Evolutionary conservation across 2,113 vertebrate species (phyloP).

Genomic region (Brienomyrus longianalis): DNA sequence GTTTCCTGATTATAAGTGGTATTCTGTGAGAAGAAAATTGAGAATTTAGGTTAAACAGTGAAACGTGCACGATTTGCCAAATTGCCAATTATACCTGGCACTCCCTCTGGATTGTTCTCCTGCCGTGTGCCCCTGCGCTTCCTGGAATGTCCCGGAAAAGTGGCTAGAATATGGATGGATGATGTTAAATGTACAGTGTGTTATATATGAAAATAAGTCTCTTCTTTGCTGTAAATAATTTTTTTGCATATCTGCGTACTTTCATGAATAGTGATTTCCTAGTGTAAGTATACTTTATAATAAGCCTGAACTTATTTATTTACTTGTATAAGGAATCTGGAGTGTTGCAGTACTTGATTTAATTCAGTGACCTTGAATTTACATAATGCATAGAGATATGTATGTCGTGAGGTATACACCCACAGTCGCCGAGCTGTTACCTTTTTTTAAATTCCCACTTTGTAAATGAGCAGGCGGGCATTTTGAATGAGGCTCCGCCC

Average conservation of each 20-base stretch:
- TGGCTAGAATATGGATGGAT: not conserved
- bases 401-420: not conserved
- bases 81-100: not conserved
- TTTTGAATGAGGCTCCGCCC: not conserved
- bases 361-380: not conserved
- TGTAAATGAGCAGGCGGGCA: not conserved
- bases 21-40: not conserved
- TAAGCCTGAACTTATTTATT: not conserved
- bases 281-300: not conserved
- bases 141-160: not conserved
- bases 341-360: not conserved
- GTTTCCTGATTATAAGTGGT: not conserved
- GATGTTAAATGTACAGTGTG: not conserved
- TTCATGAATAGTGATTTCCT: not conserved
- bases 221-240: not conserved
- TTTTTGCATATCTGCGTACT: not conserved
- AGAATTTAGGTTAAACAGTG: not conserved
- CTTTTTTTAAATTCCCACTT: slow-evolving; percentile 11
- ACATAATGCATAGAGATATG: not conserved
- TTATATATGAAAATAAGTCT: not conserved
- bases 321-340: not conserved
- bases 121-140: not conserved
- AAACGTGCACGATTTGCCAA: not conserved
- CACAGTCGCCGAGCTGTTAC: slow-evolving; percentile 1
- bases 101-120: not conserved